phyloP scores from a whole-genome alignment of 2,797 vertebrate genomes.

The Columba guinea region DNA sequence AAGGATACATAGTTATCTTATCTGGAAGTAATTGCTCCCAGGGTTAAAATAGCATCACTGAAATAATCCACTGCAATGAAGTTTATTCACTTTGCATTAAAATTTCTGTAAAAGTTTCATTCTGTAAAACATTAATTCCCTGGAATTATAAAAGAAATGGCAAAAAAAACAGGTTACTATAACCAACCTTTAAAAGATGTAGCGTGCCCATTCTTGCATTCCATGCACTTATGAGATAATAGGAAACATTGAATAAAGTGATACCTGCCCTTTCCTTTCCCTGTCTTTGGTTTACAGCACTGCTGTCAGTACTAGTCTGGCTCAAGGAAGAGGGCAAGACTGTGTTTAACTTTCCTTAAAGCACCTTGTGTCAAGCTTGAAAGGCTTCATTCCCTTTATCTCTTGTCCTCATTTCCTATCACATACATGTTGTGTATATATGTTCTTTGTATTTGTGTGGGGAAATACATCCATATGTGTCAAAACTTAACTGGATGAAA shows the following conservation, averaged over 20 bases:
- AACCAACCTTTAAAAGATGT: not conserved
- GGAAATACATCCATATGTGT: not conserved
- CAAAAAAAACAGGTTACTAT: not conserved
- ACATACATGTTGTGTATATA: fast-evolving
- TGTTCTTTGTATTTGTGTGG: not conserved
- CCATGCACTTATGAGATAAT: not conserved
- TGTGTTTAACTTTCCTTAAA: not conserved
- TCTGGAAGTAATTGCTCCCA: not conserved
- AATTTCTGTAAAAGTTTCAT: not conserved
- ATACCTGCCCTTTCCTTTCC: not conserved
- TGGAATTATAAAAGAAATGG: not conserved
- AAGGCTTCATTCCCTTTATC: not conserved
- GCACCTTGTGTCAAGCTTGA: not conserved
- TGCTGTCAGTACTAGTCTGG: not conserved
- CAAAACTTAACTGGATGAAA: not conserved
- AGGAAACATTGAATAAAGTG: not conserved
- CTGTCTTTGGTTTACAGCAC: not conserved
- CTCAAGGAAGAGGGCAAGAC: not conserved
- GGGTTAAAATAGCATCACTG: not conserved
- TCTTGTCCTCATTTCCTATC: not conserved
- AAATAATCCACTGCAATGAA: not conserved
- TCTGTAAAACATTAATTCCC: not conserved
- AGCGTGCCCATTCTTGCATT: not conserved
- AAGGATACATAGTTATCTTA: not conserved
- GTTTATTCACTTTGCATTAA: not conserved